These are phyloP conservation scores for Xylota sylvarum DNA, from an alignment of 2,888 invertebrate genomes.

Conservation along the genomic window DNA sequence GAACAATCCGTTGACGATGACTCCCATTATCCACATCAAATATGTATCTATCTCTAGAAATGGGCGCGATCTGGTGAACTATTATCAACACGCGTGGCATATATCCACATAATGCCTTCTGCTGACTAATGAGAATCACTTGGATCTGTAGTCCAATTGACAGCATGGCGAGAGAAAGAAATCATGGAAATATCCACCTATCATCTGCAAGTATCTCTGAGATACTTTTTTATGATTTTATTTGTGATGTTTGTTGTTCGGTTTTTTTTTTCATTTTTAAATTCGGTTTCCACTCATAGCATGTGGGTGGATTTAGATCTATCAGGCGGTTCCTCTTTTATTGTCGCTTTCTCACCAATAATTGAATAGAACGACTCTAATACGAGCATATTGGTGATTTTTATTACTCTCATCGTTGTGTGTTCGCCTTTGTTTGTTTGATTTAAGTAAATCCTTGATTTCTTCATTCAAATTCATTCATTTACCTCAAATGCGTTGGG, in stretches of 20 bases:
- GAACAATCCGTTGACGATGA: background rate
- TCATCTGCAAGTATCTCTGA: constrained; percentile 50
- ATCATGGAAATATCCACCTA: constrained; percentile 53
- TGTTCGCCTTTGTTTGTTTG: constrained; percentile 40
- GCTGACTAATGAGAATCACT: constrained; percentile 31
- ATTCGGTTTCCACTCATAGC: constrained; percentile 17
- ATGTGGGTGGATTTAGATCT: constrained; percentile 64
- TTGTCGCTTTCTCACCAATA: constrained; percentile 66
- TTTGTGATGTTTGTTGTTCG: too few relatives aligned
- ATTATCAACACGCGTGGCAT: constrained; percentile 13
- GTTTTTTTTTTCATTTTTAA: constrained; percentile 34
- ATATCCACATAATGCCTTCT: constrained; percentile 4
- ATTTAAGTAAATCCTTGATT: constrained; percentile 66
- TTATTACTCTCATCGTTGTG: constrained; percentile 42
- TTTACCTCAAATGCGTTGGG: constrained; percentile 44
- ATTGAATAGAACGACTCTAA: constrained; percentile 52
- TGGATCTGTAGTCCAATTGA: background rate
- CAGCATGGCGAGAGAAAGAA: constrained; percentile 1
- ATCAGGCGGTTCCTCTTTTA: constrained; percentile 58
- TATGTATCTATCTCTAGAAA: background rate
- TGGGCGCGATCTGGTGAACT: constrained; percentile 1
- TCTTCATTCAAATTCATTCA: constrained; percentile 52
- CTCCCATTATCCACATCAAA: background rate
- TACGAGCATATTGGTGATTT: constrained; percentile 25
- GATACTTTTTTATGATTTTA: constrained; percentile 51